Conservation (phyloP, 2,797 vertebrate species). For the Petrocephalus sullivani region DNA sequence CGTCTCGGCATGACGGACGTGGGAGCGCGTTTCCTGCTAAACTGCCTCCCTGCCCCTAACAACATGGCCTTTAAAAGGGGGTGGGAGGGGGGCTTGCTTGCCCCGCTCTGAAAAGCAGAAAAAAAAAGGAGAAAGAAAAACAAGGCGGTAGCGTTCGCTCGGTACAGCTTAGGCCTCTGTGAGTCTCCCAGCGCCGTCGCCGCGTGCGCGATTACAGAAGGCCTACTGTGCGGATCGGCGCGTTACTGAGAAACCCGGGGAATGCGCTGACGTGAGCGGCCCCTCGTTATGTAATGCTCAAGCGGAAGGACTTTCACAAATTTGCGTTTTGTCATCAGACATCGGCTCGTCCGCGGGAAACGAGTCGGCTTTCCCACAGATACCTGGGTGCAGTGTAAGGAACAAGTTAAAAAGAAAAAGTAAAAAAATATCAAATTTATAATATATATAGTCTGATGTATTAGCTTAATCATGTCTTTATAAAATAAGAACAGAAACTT, state of each 20-base stretch:
- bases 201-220: background rate
- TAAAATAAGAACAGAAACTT: background rate
- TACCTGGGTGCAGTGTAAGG: background rate
- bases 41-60: conserved; percentile 23
- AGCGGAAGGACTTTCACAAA: background rate
- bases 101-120: background rate
- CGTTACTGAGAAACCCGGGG: background rate
- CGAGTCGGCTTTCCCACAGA: background rate
- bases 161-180: background rate
- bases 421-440: background rate
- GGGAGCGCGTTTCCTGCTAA: conserved; percentile 33
- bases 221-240: background rate
- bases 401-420: background rate
- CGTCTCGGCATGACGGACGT: conserved; percentile 29
- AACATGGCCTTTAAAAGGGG: conserved; percentile 23
- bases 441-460: background rate
- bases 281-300: background rate
- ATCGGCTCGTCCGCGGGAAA: background rate
- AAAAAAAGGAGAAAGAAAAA: conserved; percentile 11
- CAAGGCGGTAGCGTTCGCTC: background rate
- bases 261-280: background rate
- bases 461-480: background rate
- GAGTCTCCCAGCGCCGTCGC: background rate
- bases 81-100: background rate
- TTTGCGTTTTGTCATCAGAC: background rate